A percentile compares a stretch with the other conserved stretches of the same genome.
Evolutionary conservation across 2,113 vertebrate species (phyloP).

Genomic region (Egretta garzetta): DNA sequence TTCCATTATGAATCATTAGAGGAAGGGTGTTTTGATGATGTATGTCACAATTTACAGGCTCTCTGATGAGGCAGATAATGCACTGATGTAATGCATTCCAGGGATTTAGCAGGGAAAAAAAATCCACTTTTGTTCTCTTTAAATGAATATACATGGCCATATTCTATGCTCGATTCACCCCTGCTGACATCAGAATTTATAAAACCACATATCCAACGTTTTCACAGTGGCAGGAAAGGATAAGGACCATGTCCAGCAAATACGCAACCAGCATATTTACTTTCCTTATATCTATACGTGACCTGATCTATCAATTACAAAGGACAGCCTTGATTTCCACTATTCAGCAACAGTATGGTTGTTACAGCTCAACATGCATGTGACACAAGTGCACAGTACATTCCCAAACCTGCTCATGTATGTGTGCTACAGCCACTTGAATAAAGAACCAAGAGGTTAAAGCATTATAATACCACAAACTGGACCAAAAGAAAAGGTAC

Average conservation of each 20-base stretch:
- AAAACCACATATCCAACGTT: not conserved
- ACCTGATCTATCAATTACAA: not conserved
- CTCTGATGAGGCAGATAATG: not conserved
- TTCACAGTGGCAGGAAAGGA: not conserved
- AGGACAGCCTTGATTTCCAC: not conserved
- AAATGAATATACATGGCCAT: not conserved
- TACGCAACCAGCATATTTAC: not conserved
- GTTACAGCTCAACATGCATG: not conserved
- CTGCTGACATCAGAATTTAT: not conserved
- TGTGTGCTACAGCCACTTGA: not conserved
- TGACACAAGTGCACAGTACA: rapidly evolving
- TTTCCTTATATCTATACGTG: not conserved
- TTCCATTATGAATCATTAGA: not conserved
- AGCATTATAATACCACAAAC: not conserved
- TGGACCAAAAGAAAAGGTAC: not conserved
- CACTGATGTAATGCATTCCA: not conserved
- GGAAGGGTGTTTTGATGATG: not conserved
- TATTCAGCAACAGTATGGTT: not conserved
- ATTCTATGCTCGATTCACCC: not conserved
- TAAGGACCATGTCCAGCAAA: not conserved
- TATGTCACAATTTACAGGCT: slow-evolving; percentile 12
- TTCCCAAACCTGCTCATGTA: not conserved
- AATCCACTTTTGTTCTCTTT: not conserved
- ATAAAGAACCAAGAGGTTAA: not conserved
- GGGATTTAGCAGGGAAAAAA: not conserved